A percentile compares a stretch with the other conserved stretches of the same genome.
Evolutionary conservation across 2,113 vertebrate species (phyloP).

Genomic region (Stigmatopora nigra): DNA sequence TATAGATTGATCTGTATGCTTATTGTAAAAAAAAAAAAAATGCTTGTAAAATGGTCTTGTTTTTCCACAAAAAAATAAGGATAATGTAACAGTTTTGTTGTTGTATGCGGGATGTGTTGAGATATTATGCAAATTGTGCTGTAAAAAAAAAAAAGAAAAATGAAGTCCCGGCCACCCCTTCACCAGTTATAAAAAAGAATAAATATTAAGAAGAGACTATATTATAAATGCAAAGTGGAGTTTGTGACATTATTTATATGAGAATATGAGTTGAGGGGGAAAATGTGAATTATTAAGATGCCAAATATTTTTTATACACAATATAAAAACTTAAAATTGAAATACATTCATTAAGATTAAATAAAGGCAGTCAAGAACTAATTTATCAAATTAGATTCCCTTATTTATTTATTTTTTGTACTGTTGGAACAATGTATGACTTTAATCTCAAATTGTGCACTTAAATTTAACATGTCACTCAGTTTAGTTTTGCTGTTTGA

Average conservation of each 20-base stretch:
- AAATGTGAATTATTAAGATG: neutral
- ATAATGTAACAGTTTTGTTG: conserved; percentile 91
- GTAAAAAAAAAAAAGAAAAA: conserved; percentile 73
- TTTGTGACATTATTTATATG: conserved; percentile 15
- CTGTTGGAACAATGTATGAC: neutral
- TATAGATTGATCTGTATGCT: conserved; percentile 78
- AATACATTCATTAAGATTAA: no score
- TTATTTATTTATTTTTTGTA: neutral
- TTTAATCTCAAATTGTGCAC: no score
- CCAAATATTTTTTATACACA: no score
- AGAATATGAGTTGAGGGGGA: neutral
- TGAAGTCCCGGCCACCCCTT: conserved; percentile 67
- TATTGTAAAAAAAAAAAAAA: conserved; percentile 84
- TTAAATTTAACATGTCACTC: no score
- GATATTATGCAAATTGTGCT: conserved; percentile 93
- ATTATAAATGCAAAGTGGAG: conserved; percentile 47
- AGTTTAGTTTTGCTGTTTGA: no score
- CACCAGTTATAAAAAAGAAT: conserved; percentile 81
- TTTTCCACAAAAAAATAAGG: conserved; percentile 85
- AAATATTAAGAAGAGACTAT: conserved; percentile 87
- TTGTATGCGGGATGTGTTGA: conserved; percentile 93
- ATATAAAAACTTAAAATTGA: no score
- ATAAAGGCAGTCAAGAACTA: no score
- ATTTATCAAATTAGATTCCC: no score
- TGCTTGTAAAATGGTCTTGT: conserved; percentile 93